phyloP scores from a whole-genome alignment of 2,888 invertebrate species.

The Maniola hyperantus region DNA sequence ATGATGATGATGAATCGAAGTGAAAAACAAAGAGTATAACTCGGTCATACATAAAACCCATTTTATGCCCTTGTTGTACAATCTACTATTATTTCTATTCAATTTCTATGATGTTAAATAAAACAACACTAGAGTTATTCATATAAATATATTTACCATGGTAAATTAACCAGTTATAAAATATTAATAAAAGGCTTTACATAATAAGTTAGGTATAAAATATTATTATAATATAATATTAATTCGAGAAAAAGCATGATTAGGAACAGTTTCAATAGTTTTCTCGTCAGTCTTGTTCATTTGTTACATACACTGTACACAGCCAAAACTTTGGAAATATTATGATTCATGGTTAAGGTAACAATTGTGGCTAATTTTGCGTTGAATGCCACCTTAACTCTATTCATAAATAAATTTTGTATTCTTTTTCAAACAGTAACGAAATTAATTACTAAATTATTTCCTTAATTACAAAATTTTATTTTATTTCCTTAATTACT shows the following conservation, averaged over 20 bases:
- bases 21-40: no score
- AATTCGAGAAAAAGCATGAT: slow-evolving; percentile 52
- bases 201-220: slow-evolving; percentile 39
- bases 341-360: background rate
- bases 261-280: slow-evolving; percentile 55
- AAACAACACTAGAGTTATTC: slow-evolving; percentile 38
- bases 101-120: slow-evolving; percentile 21
- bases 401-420: slow-evolving; percentile 24
- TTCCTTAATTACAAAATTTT: no score
- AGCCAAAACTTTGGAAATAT: slow-evolving; percentile 73
- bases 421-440: slow-evolving; percentile 17
- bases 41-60: no score
- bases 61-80: no score
- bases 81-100: no score
- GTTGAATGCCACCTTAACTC: slow-evolving; percentile 32
- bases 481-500: no score
- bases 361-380: background rate
- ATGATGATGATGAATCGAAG: no score
- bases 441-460: no score
- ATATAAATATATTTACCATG: slow-evolving; percentile 54
- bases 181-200: slow-evolving; percentile 46
- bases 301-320: slow-evolving; percentile 63
- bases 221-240: slow-evolving; percentile 39
- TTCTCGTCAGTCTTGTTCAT: slow-evolving; percentile 65
- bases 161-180: slow-evolving; percentile 50